Evolutionary conservation across 2,888 invertebrate species (phyloP), one percentile per base, ranked within the genome.

Genomic region (Scaptomyza parva): DNA sequence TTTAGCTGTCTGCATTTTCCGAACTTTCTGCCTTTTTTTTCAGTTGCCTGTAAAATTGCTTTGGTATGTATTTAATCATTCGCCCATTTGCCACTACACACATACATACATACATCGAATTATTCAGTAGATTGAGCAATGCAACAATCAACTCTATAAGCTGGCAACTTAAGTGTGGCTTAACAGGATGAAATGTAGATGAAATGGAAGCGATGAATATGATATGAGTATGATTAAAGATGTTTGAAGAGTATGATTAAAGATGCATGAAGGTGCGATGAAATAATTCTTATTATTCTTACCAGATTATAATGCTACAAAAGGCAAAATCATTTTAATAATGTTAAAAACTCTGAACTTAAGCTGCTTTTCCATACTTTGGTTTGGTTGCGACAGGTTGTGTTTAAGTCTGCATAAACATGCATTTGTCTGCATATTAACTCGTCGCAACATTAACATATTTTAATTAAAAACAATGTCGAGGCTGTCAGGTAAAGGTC

Each of bases 381-480:
- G 12, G 3, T 30, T 33, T 39, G n/a, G 40, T n/a, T n/a, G n/a
- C n/a, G n/a, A n/a, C n/a, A n/a, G 30, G 14, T 12, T 30, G 28
- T 30, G 9, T 30, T 30, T 9, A 30, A 12, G 39, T 40, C 30
- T 18, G n/a, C 14, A 24, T 30, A 14, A 28, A 18, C 17, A 11
- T 44, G 11, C 12, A 2, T 12, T 6, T 24, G 6, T 24, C 7
- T 53, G 45, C 62, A 61, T 24, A 24, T 24, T 57, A 26, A 14
- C 52, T 52, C 44, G 65, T 37, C 37, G 52, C 33, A 58, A 45
- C 63, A 81, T 86, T 86, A 79, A 79, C 65, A 86, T 81, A 80
- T 81, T 86, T 86, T 82, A 86, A 82, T 86, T 86, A 83, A 86
- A 86, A 78, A 78, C 37, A 50, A 53, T 45, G 57, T 73, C 45